Percentiles rank a stretch among this genome's conserved stretches.
These are phyloP conservation scores for Bombus haemorrhoidalis DNA, from an alignment of 1,140 invertebrate genomes.

Conservation along the genomic window DNA sequence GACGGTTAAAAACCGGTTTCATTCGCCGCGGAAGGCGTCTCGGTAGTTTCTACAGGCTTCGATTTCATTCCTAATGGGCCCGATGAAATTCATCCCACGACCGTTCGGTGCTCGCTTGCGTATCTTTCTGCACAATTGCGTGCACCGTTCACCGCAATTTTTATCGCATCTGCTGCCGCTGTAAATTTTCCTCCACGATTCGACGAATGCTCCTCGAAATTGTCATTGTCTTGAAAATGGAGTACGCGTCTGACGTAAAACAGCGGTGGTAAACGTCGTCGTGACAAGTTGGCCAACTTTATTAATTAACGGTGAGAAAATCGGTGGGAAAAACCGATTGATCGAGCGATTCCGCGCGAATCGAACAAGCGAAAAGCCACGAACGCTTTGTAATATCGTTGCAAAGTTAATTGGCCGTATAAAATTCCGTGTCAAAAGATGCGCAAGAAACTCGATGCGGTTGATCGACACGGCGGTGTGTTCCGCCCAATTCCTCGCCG, in stretches of 20 bases:
- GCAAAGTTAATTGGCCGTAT: conserved; percentile 15
- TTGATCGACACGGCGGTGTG: not conserved
- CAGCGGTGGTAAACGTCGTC: too few species aligned
- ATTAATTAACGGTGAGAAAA: not conserved
- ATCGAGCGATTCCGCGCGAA: conserved; percentile 11
- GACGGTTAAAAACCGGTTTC: conserved; percentile 70
- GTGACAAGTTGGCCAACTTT: not conserved
- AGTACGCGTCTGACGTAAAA: not conserved
- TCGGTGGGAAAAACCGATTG: not conserved
- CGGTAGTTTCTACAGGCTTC: conserved; percentile 70
- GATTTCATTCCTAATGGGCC: conserved; percentile 73
- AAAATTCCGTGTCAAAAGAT: conserved; percentile 1
- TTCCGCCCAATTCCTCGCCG: not conserved
- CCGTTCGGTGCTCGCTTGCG: conserved; percentile 26
- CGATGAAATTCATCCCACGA: conserved; percentile 73
- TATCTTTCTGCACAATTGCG: conserved; percentile 42
- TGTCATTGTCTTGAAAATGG: not conserved
- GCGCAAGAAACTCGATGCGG: not conserved
- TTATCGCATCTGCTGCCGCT: not conserved
- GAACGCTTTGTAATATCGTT: not conserved
- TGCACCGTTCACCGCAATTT: conserved; percentile 11
- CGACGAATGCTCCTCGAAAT: not conserved
- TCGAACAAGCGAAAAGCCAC: not conserved
- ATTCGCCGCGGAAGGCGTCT: conserved; percentile 61
- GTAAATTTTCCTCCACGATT: not conserved